Conservation (phyloP, 2,888 invertebrate genomes). For the Notodonta ziczac region DNA sequence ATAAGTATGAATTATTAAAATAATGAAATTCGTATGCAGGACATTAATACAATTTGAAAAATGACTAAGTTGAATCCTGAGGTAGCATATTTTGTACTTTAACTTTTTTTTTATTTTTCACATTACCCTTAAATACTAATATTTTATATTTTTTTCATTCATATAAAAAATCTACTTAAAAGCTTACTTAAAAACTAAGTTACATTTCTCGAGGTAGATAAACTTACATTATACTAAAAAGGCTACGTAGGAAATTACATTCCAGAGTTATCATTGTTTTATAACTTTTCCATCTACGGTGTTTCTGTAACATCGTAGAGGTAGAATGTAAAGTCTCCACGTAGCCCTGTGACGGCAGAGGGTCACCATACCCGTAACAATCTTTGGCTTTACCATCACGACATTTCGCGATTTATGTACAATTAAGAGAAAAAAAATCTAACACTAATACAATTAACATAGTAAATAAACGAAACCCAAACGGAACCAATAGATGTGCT, state of each 20-base stretch:
- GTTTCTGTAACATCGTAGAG: constrained; percentile 19
- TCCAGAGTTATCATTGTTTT: constrained; percentile 38
- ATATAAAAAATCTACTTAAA: constrained; percentile 83
- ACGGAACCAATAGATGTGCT: constrained; percentile 54
- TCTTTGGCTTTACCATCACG: constrained; percentile 85
- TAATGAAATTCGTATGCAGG: constrained; percentile 51
- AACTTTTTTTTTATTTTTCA: constrained; percentile 68
- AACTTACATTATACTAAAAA: constrained; percentile 69
- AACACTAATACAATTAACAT: constrained; percentile 54
- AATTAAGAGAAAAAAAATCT: constrained; percentile 55
- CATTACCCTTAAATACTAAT: constrained; percentile 67
- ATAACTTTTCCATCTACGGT: constrained; percentile 17
- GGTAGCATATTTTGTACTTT: constrained; percentile 84
- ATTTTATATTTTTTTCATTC: constrained; percentile 73
- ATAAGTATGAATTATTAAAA: constrained; percentile 43
- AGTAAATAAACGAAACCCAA: constrained; percentile 59
- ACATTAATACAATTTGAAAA: constrained; percentile 53
- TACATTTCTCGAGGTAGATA: constrained; percentile 84
- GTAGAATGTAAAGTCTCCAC: constrained; percentile 58
- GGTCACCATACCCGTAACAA: constrained; percentile 85
- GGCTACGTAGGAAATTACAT: constrained; percentile 62
- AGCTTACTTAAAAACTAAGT: constrained; percentile 74
- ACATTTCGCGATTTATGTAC: constrained; percentile 80
- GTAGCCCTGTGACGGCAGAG: constrained; percentile 82
- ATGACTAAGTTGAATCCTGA: constrained; percentile 80